Evolutionary conservation across 2,797 vertebrate genomes (phyloP).

Genomic region (Columba guinea): DNA sequence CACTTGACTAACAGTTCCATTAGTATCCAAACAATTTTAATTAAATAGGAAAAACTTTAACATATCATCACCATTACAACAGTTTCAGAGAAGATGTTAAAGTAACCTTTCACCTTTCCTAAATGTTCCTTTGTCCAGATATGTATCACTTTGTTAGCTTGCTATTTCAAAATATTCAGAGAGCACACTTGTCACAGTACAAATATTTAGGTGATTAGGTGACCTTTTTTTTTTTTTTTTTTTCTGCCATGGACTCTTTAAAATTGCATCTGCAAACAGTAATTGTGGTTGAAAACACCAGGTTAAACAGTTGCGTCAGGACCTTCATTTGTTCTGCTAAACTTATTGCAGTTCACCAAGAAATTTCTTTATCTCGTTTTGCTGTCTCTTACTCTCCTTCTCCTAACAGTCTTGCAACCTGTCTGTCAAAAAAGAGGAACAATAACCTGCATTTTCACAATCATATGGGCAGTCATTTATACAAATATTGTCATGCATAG

Average conservation of each 20-base stretch:
- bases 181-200: background rate
- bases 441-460: fast-evolving
- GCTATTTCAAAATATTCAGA: background rate
- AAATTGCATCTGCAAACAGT: background rate
- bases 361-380: background rate
- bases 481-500: background rate
- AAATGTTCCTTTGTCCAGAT: background rate
- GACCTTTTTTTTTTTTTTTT: background rate
- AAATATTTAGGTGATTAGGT: background rate
- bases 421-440: background rate
- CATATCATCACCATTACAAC: background rate
- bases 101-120: background rate
- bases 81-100: background rate
- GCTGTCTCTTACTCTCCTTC: background rate
- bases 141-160: background rate
- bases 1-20: background rate
- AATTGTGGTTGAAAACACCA: background rate
- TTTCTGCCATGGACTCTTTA: background rate
- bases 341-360: background rate
- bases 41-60: background rate
- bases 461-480: background rate
- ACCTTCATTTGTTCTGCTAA: background rate
- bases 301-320: background rate
- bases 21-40: background rate
- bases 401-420: background rate